Conservation (phyloP, 2,113 vertebrate genomes). For the Xerus inauris region DNA sequence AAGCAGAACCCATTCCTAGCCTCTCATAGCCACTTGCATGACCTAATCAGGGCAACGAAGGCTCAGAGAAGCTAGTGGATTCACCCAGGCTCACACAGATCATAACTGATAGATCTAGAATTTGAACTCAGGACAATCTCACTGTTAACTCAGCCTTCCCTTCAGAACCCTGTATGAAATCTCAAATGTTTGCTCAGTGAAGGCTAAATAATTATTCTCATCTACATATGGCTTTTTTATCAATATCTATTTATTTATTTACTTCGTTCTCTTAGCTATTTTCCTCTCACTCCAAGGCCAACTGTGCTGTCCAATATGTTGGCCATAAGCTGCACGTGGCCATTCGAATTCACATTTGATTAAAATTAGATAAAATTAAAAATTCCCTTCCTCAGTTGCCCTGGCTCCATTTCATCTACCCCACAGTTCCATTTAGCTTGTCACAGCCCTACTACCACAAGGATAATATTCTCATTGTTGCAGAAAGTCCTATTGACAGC, state of each 20-base stretch:
- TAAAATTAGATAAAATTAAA: constrained; percentile 7
- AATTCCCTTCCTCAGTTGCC: background rate
- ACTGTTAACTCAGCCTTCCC: background rate
- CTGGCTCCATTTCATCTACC: background rate
- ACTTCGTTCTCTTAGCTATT: background rate
- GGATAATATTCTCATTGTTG: background rate
- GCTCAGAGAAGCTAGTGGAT: background rate
- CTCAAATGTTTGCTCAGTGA: background rate
- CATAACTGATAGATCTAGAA: background rate
- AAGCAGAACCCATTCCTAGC: background rate
- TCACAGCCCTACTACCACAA: background rate
- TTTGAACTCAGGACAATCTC: background rate
- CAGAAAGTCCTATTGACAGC: background rate
- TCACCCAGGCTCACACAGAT: background rate
- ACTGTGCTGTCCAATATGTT: background rate
- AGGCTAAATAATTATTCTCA: background rate
- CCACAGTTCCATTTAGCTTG: background rate
- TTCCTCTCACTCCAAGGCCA: background rate
- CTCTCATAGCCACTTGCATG: background rate
- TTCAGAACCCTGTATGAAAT: background rate
- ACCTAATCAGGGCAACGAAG: background rate
- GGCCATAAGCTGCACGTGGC: background rate
- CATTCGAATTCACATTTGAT: constrained; percentile 10
- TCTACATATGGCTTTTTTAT: background rate
- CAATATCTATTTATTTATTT: background rate